These are phyloP conservation scores for Erebia epiphron DNA, from an alignment of 2,888 invertebrate species.

Conservation along the genomic window DNA sequence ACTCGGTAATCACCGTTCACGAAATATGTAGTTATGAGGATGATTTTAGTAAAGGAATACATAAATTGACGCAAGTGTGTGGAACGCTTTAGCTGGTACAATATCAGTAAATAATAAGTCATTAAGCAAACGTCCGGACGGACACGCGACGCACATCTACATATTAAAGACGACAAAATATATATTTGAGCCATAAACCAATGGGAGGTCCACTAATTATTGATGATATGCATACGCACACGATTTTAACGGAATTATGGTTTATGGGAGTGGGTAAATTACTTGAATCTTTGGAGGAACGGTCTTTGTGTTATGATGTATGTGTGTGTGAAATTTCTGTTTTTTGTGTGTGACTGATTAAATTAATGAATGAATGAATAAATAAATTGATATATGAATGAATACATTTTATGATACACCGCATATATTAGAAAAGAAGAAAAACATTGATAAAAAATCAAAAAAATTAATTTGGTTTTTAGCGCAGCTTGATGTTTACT, in stretches of 20 bases:
- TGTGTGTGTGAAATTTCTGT: background rate
- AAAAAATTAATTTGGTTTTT: no score
- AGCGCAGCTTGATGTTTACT: no score
- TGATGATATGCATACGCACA: slow-evolving; percentile 71
- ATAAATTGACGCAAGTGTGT: slow-evolving; percentile 11
- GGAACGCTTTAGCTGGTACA: slow-evolving; percentile 33
- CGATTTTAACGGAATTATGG: slow-evolving; percentile 52
- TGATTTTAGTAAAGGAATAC: background rate
- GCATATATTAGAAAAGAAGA: no score
- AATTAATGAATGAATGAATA: no score
- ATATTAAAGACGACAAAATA: slow-evolving; percentile 63
- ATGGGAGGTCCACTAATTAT: slow-evolving; percentile 75
- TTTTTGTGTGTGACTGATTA: no score
- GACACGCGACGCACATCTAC: slow-evolving; percentile 69
- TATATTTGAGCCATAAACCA: slow-evolving; percentile 54
- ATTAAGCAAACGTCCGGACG: slow-evolving; percentile 47
- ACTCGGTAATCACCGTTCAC: no score
- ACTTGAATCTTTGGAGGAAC: slow-evolving; percentile 29
- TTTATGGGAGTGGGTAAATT: slow-evolving; percentile 48
- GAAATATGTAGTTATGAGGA: background rate
- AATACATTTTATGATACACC: no score
- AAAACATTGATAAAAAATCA: no score
- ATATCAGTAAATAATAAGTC: slow-evolving; percentile 47
- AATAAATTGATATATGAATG: no score
- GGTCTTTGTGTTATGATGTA: slow-evolving; percentile 8